phyloP scores from a whole-genome alignment of 35 echinoderm and acorn worm species.

The Strongylocentrotus purpuratus region DNA sequence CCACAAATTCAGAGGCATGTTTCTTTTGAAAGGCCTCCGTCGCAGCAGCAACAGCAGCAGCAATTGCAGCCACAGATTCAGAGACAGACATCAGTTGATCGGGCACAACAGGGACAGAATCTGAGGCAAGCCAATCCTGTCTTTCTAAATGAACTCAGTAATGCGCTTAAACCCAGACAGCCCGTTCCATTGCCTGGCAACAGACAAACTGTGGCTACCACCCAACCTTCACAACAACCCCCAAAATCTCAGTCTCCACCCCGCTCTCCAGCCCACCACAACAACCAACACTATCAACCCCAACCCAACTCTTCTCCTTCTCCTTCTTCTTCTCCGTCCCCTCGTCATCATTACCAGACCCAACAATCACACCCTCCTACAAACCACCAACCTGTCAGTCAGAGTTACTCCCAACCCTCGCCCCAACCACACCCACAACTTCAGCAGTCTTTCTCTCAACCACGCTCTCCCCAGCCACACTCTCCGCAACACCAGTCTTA shows the following conservation, averaged over 20 bases:
- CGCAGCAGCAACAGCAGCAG: neutral
- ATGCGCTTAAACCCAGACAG: constrained; percentile 47
- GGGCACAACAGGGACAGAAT: constrained; percentile 24
- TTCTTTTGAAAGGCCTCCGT: constrained; percentile 5
- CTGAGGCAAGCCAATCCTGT: constrained; percentile 49
- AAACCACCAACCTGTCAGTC: neutral
- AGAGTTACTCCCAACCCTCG: constrained; percentile 31
- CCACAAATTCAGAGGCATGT: constrained; percentile 16
- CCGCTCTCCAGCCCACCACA: neutral
- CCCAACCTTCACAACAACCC: constrained; percentile 35
- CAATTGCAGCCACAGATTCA: neutral
- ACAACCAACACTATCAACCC: constrained; percentile 38
- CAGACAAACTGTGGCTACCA: constrained; percentile 28
- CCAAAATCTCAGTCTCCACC: neutral
- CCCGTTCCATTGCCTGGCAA: constrained; percentile 13
- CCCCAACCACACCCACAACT: constrained; percentile 36
- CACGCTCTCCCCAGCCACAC: neutral
- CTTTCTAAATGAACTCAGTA: constrained; percentile 51
- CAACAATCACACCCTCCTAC: neutral
- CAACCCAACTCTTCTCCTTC: constrained; percentile 15
- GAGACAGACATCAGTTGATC: constrained; percentile 23
- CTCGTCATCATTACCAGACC: neutral
- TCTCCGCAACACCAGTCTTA: constrained; percentile 31
- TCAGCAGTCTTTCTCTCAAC: constrained; percentile 42
- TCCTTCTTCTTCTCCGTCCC: neutral